A percentile compares a stretch with the other conserved stretches of the same genome.
phyloP scores from a whole-genome alignment of 2,797 vertebrate genomes.

The Falco columbarius region DNA sequence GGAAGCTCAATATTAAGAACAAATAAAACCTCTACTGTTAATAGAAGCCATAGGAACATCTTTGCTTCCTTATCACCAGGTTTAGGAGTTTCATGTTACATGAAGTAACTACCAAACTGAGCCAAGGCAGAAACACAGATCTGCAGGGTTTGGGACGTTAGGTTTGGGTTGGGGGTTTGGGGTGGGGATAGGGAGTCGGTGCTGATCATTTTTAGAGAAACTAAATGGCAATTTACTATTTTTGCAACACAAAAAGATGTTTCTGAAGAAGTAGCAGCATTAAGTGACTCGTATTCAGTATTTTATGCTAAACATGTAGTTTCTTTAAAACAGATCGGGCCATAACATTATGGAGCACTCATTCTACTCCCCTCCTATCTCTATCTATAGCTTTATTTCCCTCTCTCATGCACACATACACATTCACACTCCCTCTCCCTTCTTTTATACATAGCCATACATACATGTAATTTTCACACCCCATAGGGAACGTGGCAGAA shows the following conservation, averaged over 20 bases:
- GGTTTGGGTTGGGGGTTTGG: neutral
- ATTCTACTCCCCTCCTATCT: neutral
- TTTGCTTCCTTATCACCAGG: neutral
- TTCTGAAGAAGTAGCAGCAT: neutral
- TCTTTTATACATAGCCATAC: neutral
- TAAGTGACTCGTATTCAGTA: neutral
- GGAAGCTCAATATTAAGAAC: neutral
- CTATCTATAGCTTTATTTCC: neutral
- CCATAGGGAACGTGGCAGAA: neutral
- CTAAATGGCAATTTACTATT: neutral
- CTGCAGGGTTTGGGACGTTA: neutral
- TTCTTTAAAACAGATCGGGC: neutral
- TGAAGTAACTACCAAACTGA: neutral
- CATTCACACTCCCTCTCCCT: too few species aligned
- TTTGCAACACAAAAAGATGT: neutral
- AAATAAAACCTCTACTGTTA: neutral
- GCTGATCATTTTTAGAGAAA: neutral
- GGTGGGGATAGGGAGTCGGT: fast-evolving
- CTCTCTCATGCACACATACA: neutral
- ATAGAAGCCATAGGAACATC: neutral
- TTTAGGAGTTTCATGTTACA: neutral
- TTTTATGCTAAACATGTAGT: neutral
- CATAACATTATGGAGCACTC: neutral
- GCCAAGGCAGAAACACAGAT: neutral
- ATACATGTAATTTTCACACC: fast-evolving